These are phyloP conservation scores for Hyposmocoma kahamanoa DNA, from an alignment of 1,140 invertebrate genomes.

Conservation along the genomic window DNA sequence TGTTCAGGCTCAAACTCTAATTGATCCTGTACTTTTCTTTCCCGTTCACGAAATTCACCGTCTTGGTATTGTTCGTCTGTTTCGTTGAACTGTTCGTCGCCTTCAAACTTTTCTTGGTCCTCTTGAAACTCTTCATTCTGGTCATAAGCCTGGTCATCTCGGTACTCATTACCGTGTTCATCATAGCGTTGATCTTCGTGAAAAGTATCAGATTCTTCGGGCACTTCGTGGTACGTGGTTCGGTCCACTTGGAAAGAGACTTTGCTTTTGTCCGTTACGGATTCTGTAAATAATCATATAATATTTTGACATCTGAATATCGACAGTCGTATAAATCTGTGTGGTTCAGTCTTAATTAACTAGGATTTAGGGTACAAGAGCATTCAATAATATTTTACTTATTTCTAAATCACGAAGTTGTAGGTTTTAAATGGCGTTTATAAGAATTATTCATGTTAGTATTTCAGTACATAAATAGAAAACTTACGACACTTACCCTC, in stretches of 20 bases:
- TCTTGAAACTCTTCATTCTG: conserved; percentile 46
- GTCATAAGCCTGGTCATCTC: conserved; percentile 41
- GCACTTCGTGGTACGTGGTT: conserved; percentile 59
- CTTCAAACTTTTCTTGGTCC: conserved; percentile 51
- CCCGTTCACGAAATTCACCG: conserved; percentile 44
- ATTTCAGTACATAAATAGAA: no score
- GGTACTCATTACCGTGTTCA: conserved; percentile 41
- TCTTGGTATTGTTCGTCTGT: conserved; percentile 52
- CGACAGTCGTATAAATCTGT: no score
- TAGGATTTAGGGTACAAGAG: no score
- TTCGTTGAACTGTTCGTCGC: conserved; percentile 63
- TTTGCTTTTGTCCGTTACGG: conserved; percentile 53
- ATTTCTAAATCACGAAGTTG: no score
- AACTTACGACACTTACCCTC: conserved; percentile 57
- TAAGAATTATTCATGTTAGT: no score
- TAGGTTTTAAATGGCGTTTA: no score
- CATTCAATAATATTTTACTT: no score
- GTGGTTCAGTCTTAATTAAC: no score
- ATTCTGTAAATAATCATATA: conserved; percentile 45
- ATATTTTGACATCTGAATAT: no score
- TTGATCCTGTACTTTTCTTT: conserved; percentile 48
- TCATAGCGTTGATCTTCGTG: conserved; percentile 45
- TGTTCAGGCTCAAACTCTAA: conserved; percentile 60
- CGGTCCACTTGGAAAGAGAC: conserved; percentile 57
- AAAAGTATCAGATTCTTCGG: conserved; percentile 37